Evolutionary conservation across 2,797 vertebrate genomes (phyloP).

Genomic region (Coccyzus lansbergi): DNA sequence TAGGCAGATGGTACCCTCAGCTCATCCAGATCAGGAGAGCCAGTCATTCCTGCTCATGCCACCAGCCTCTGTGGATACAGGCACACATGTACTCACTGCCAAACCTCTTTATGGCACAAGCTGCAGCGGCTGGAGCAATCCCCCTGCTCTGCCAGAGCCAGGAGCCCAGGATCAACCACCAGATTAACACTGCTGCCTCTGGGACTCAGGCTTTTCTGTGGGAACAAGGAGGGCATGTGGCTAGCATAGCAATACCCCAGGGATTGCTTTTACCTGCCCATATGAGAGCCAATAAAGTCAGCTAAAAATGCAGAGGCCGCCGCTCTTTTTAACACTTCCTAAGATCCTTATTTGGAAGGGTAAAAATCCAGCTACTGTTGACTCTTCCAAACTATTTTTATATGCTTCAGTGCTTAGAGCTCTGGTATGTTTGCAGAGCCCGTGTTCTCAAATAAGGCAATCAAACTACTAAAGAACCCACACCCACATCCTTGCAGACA

Average conservation of each 20-base stretch:
- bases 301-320: not conserved
- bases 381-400: slow-evolving; percentile 52
- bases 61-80: not conserved
- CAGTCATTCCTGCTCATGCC: rapidly evolving
- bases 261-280: not conserved
- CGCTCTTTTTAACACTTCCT: not conserved
- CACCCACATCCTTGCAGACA: rapidly evolving
- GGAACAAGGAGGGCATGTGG: not conserved
- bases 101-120: not conserved
- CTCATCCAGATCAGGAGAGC: not conserved
- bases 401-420: not conserved
- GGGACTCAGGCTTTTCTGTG: not conserved
- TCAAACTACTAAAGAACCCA: not conserved
- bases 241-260: not conserved
- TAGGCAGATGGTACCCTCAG: not conserved
- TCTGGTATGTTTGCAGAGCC: slow-evolving; percentile 48
- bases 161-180: not conserved
- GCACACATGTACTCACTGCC: rapidly evolving
- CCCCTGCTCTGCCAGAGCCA: not conserved
- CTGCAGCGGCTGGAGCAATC: not conserved
- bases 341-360: not conserved
- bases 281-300: not conserved
- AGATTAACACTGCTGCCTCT: not conserved
- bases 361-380: slow-evolving; percentile 34
- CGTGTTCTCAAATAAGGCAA: slow-evolving; percentile 63